Conservation (phyloP, 2,113 vertebrate genomes). For the Rhea americana region DNA sequence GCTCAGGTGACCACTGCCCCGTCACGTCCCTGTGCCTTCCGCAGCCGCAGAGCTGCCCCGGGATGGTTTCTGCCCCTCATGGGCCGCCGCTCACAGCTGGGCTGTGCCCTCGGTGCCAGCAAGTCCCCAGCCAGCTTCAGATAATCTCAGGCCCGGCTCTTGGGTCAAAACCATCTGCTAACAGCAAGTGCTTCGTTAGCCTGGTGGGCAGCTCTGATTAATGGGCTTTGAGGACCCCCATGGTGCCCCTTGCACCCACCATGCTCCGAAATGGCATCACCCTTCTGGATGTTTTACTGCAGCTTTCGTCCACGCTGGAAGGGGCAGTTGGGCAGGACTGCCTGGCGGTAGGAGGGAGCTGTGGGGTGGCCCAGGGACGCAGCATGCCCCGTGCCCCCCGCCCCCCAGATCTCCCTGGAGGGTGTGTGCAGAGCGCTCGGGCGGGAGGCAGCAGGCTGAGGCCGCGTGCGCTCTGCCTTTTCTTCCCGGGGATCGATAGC, state of each 20-base stretch:
- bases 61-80: rapidly evolving
- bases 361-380: neutral
- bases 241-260: rapidly evolving
- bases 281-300: neutral
- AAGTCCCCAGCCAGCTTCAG: neutral
- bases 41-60: neutral
- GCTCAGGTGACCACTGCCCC: rapidly evolving
- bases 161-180: neutral
- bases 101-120: neutral
- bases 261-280: neutral
- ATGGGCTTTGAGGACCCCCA: neutral
- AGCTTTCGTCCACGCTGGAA: too few species aligned
- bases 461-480: neutral
- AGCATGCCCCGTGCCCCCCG: rapidly evolving
- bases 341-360: neutral
- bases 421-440: neutral
- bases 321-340: neutral
- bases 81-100: rapidly evolving
- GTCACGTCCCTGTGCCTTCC: rapidly evolving
- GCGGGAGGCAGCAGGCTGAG: neutral
- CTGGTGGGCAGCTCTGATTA: rapidly evolving
- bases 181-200: neutral
- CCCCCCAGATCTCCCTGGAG: neutral
- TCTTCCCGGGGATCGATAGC: conserved; percentile 32
- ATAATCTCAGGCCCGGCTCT: neutral